Base-by-base conservation (phyloP, 2,888 invertebrate species). In the Agriopis marginaria region DNA sequence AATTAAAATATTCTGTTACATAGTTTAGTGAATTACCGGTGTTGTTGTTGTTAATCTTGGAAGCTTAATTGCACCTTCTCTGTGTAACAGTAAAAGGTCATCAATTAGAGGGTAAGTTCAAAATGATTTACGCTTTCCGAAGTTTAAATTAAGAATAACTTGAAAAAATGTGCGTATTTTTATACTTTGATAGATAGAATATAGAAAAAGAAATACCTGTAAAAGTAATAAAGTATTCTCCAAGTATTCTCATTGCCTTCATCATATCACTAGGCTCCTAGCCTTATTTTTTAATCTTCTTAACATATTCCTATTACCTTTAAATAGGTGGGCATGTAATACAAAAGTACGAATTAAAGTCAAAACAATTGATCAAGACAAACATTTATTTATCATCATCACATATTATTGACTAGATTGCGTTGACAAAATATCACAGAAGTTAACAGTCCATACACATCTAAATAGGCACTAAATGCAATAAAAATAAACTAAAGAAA, bases 351-450 rank as follows among this genome's bases (percentile, higher is more conserved):
- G 9, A 40, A 40, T 23, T n/a, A 47, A 47, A 50, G 17, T 50
- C 17, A 14, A 10, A 47, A n/a, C 23, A 23, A n/a, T 10, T 14
- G 9, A 17, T 51, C 44, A 11, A 62, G 42, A 12, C 10, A 56
- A 64, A 64, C 11, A 14, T 58, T 49, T 63, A 63, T 63, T 72
- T 50, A 50, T 62, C 14, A 66, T 69, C 12, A 71, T 56, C 65
- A 71, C 68, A 69, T 4, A 32, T 32, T 17, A 69, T 50, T 63
- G 71, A 75, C 75, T 73, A 72, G 75, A 73, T 62, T 32, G 54
- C 68, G 62, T 72, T 70, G 62, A 59, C 49, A 69, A 66, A 70
- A 74, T 75, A 75, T 75, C 74, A 75, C 74, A 75, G 70, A 66
- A 69, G 23, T 44, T 44, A 59, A 17, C 54, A 66, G 12, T 49